Evolutionary conservation across 1,140 invertebrate species (phyloP).

Genomic region (Gerris buenoi): DNA sequence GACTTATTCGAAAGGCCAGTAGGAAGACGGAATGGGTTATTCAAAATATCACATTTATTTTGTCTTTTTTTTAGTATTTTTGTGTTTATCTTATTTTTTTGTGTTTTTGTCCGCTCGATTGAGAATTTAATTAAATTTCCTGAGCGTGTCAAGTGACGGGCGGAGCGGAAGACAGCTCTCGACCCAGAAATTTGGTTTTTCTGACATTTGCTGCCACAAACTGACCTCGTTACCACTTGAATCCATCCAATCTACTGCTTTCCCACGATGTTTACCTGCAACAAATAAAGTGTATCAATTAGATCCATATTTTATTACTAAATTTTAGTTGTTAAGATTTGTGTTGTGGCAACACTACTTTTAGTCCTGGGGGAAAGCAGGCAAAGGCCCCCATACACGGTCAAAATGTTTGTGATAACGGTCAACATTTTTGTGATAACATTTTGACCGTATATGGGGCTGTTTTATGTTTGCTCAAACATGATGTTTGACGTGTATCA

Average conservation of each 20-base stretch:
- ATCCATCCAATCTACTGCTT: slow-evolving; percentile 87
- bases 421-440: background rate
- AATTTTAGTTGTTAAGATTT: too few species aligned
- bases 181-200: slow-evolving; percentile 87
- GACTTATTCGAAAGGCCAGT: background rate
- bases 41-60: background rate
- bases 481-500: too few species aligned
- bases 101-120: too few species aligned
- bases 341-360: too few species aligned
- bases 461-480: too few species aligned
- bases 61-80: too few species aligned
- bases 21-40: background rate
- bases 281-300: slow-evolving; percentile 20
- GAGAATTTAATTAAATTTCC: background rate
- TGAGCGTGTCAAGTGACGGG: slow-evolving; percentile 44
- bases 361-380: too few species aligned
- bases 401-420: too few species aligned
- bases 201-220: slow-evolving; percentile 87
- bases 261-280: slow-evolving; percentile 71
- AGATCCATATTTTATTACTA: too few species aligned
- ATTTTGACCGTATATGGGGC: too few species aligned
- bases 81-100: too few species aligned
- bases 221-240: slow-evolving; percentile 74
- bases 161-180: slow-evolving; percentile 76
- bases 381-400: background rate